Evolutionary conservation across 1,140 invertebrate genomes (phyloP).

Genomic region (Potamilus streckersoni): DNA sequence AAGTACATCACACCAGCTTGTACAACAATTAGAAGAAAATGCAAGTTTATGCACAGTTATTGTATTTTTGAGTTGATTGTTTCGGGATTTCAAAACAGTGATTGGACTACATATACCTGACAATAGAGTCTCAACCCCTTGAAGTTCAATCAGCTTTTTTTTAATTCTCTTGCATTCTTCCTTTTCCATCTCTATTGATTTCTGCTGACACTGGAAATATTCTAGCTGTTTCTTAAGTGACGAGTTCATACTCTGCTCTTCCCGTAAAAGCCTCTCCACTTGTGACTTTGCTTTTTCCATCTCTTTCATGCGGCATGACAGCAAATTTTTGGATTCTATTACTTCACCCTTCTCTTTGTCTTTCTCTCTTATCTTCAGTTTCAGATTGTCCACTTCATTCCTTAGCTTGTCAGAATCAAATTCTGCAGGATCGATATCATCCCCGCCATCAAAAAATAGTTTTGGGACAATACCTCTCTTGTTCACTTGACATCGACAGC

Average conservation of each 20-base stretch:
- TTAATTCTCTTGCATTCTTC: conserved; percentile 20
- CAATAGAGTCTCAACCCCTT: conserved; percentile 19
- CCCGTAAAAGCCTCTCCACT: conserved; percentile 5
- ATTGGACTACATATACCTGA: conserved; percentile 8
- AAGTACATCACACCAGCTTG: too few species aligned
- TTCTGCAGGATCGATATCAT: conserved; percentile 13
- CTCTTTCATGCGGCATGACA: neutral
- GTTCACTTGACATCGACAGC: conserved; percentile 19
- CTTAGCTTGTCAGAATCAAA: conserved; percentile 17
- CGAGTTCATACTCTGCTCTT: conserved; percentile 22
- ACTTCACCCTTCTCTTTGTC: conserved; percentile 17
- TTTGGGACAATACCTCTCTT: conserved; percentile 16
- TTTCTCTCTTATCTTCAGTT: conserved; percentile 21
- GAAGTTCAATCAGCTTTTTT: conserved; percentile 23
- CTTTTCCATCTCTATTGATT: conserved; percentile 17
- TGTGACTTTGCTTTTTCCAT: neutral
- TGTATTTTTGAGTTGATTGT: too few species aligned
- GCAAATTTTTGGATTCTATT: neutral
- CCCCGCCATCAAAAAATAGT: conserved; percentile 27
- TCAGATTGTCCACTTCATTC: conserved; percentile 24
- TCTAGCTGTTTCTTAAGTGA: conserved; percentile 22
- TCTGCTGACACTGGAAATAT: conserved; percentile 28
- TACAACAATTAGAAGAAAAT: too few species aligned
- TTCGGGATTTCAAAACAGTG: too few species aligned
- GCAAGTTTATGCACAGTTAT: too few species aligned